Evolutionary conservation across 2,888 invertebrate genomes (phyloP), one percentile per base, ranked within the genome.

Genomic region (Chymomyza fuscimana): DNA sequence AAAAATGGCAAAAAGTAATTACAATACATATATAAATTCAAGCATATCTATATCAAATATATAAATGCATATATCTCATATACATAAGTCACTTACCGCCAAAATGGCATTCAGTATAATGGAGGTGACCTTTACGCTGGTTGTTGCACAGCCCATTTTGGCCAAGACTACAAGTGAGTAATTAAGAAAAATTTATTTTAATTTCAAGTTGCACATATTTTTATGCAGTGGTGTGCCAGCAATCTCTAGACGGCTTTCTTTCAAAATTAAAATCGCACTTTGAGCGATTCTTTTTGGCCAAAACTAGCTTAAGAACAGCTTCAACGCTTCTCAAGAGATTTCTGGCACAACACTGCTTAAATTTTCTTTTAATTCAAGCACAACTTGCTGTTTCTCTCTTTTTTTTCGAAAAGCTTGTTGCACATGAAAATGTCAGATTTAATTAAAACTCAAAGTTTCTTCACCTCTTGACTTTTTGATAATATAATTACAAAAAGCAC

Each of bases 81-180:
- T n/a, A n/a, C n/a, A n/a, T 46, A 46, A 46, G 40, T 61, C 69
- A 87, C 90, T 90, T 84, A 90, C 90, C 90, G 90, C 89, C 82
- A 90, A 78, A 82, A 90, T 79, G 67, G 81, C 82, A 77, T 90
- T 89, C 72, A 88, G 73, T 66, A 76, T 77, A 63, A 89, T 82
- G n/a, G 83, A 85, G 73, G 85, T 74, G 71, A 90, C 79, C 79
- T 90, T 90, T 19, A 90, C 80, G 69, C 81, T 88, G 62, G 84
- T 88, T 61, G 89, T 89, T 65, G 82, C 80, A 67, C 90, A 90
- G 70, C 90, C 89, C 90, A 90, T 90, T 77, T 78, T 80, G 40
- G 40, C 40, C 40, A 46, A 46, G 29, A 16, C 22, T 65, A 52
- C 25, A 29, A 66, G 32, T 60, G 12, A 5, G 50, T 46, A 65